phyloP scores from a whole-genome alignment of 2,113 vertebrate species.

The Cygnus buccinator region DNA sequence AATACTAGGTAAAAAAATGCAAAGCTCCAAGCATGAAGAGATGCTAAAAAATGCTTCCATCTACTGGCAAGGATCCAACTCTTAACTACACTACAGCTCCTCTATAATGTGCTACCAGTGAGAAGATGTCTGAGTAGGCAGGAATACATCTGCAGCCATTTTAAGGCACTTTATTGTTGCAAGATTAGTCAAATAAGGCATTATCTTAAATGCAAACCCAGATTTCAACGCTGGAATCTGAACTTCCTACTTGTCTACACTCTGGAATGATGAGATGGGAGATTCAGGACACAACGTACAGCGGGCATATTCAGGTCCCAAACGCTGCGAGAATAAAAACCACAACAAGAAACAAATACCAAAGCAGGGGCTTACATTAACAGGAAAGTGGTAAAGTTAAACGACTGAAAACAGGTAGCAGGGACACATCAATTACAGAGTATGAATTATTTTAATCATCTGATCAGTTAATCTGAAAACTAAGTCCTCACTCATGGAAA shows the following conservation, averaged over 20 bases:
- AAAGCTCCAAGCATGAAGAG: slow-evolving; percentile 19
- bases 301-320: background rate
- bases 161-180: slow-evolving; percentile 48
- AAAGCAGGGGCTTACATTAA: background rate
- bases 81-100: slow-evolving; percentile 40
- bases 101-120: slow-evolving; percentile 34
- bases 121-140: slow-evolving; percentile 59
- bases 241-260: background rate
- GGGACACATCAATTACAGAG: background rate
- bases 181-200: background rate
- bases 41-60: slow-evolving; percentile 63
- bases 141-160: slow-evolving; percentile 59
- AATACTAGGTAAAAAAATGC: slow-evolving; percentile 34
- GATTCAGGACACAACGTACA: background rate
- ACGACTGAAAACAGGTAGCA: background rate
- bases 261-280: background rate
- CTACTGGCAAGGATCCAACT: slow-evolving; percentile 43
- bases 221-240: background rate
- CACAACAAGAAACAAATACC: background rate
- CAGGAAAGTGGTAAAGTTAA: background rate
- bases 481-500: background rate
- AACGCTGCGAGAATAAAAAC: background rate
- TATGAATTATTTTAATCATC: background rate
- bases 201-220: slow-evolving; percentile 5
- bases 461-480: background rate